These are phyloP conservation scores for Nasonia vitripennis DNA, from an alignment of 1,140 invertebrate genomes.

Conservation along the genomic window DNA sequence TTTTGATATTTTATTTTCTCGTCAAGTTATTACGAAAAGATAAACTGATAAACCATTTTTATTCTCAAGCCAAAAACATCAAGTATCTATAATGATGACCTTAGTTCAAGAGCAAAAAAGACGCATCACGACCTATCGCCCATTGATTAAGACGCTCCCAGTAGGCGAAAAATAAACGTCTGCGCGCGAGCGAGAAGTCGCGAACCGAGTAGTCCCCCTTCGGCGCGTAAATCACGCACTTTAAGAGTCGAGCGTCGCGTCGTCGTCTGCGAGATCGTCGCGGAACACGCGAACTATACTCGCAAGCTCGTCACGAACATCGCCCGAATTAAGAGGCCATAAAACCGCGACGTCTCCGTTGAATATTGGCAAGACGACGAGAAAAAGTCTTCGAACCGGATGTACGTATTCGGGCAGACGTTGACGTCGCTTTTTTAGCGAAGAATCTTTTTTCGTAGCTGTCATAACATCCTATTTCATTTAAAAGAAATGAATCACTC, in stretches of 20 bases:
- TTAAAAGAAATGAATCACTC: too few species aligned
- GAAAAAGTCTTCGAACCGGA: background rate
- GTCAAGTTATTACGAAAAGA: too few species aligned
- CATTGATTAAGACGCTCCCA: slow-evolving; percentile 20
- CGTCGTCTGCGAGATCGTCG: background rate
- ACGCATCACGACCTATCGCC: background rate
- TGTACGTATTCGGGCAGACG: background rate
- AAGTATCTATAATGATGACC: background rate
- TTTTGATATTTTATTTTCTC: too few species aligned
- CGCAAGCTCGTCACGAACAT: slow-evolving; percentile 39
- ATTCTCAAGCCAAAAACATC: too few species aligned
- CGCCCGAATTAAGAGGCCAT: slow-evolving; percentile 47
- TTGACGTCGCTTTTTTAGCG: background rate
- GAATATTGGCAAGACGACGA: background rate
- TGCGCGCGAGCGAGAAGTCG: background rate
- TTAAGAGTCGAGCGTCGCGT: slow-evolving; percentile 16
- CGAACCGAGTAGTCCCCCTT: background rate
- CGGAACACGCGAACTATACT: slow-evolving; percentile 1
- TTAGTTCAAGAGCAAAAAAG: background rate
- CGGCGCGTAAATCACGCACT: slow-evolving; percentile 21
- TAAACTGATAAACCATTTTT: too few species aligned
- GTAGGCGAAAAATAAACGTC: slow-evolving; percentile 1
- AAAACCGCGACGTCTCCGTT: slow-evolving; percentile 23
- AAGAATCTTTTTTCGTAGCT: background rate
- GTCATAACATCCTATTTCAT: too few species aligned